phyloP scores from a whole-genome alignment of 2,797 vertebrate genomes.

The Pipistrellus pipistrellus region DNA sequence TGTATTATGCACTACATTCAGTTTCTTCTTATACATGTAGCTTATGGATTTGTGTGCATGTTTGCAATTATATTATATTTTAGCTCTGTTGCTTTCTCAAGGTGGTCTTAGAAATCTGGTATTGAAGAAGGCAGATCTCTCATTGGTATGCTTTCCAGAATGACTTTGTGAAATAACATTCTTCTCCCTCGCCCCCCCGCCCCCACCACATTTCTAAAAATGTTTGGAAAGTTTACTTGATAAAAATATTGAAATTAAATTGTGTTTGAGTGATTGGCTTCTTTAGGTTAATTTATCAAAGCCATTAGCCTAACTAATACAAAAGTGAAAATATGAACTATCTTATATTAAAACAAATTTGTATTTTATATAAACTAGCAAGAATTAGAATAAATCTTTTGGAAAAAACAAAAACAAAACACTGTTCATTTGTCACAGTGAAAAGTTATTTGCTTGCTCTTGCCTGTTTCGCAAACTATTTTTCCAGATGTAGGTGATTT shows the following conservation, averaged over 20 bases:
- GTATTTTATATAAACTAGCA: not conserved
- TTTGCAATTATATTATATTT: no score
- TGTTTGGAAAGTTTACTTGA: not conserved
- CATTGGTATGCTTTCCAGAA: not conserved
- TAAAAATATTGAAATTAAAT: not conserved
- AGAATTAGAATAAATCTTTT: slow-evolving; percentile 12
- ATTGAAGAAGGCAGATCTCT: no score
- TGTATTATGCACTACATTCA: no score
- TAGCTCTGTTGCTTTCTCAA: no score
- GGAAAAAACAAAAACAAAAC: not conserved
- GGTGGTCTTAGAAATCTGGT: no score
- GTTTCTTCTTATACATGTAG: no score
- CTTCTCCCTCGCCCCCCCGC: accelerated
- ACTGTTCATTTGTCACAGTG: not conserved
- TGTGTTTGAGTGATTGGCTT: not conserved
- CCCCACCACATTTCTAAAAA: not conserved
- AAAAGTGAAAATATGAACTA: not conserved
- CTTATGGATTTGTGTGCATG: no score
- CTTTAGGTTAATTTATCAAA: not conserved
- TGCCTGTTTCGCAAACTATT: not conserved
- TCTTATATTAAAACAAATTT: slow-evolving; percentile 36
- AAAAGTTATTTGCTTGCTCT: not conserved
- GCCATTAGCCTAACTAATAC: not conserved
- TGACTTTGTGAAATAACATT: not conserved
- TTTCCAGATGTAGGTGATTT: not conserved